These are phyloP conservation scores for Ruditapes philippinarum DNA, from an alignment of 1,140 invertebrate species.

Conservation along the genomic window DNA sequence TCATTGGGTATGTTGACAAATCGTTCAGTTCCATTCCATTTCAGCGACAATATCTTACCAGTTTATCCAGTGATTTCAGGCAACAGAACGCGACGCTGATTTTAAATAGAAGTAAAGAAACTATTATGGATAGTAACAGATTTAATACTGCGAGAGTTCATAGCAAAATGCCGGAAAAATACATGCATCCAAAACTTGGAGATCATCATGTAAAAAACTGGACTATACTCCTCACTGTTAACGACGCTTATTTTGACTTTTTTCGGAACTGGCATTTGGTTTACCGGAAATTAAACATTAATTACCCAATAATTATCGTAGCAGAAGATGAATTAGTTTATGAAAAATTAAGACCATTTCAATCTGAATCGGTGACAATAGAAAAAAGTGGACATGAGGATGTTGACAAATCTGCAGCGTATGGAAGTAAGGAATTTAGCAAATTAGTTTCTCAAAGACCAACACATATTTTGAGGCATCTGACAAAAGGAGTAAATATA, in stretches of 20 bases:
- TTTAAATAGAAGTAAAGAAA: too few species aligned
- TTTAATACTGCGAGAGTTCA: too few species aligned
- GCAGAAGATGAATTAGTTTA: neutral
- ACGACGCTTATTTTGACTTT: constrained; percentile 2
- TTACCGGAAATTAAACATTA: neutral
- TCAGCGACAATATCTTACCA: too few species aligned
- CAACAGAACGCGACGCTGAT: too few species aligned
- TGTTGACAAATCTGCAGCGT: neutral
- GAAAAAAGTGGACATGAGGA: neutral
- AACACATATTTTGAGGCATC: neutral
- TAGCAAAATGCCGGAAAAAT: too few species aligned
- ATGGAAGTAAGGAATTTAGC: neutral
- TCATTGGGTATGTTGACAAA: too few species aligned
- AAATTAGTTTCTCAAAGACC: neutral
- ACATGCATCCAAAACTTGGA: too few species aligned
- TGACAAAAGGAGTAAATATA: neutral
- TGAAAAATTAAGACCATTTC: neutral
- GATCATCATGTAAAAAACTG: neutral
- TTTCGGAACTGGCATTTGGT: neutral
- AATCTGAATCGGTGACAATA: neutral
- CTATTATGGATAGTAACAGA: too few species aligned
- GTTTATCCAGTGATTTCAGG: too few species aligned
- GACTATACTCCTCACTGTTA: neutral
- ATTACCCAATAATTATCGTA: neutral
- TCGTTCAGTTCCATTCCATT: too few species aligned